phyloP scores from a whole-genome alignment of 2,113 vertebrate genomes.

The Dascyllus trimaculatus region DNA sequence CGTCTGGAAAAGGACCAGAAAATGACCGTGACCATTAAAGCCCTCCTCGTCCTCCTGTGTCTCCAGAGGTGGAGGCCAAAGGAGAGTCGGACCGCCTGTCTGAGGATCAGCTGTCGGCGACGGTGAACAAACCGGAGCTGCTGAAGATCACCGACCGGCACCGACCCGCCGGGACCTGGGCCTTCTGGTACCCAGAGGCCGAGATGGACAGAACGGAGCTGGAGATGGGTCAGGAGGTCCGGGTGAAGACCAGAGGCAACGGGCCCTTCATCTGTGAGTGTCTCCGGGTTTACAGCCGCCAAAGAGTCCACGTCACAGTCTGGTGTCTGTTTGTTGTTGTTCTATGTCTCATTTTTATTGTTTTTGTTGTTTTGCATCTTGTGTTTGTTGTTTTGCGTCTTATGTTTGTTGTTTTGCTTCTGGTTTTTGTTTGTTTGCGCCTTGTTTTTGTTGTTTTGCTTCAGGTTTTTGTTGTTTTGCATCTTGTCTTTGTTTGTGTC shows the following conservation, averaged over 20 bases:
- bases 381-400: too few relatives aligned
- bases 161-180: constrained; percentile 80
- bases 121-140: constrained; percentile 86
- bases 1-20: too few relatives aligned
- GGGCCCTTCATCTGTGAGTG: constrained; percentile 90
- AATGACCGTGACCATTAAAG: too few relatives aligned
- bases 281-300: not conserved
- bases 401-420: too few relatives aligned
- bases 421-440: too few relatives aligned
- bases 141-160: constrained; percentile 81
- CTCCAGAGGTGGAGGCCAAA: constrained; percentile 88
- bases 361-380: too few relatives aligned
- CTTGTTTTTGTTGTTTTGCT: too few relatives aligned
- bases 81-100: constrained; percentile 86
- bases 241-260: constrained; percentile 90
- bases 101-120: constrained; percentile 76
- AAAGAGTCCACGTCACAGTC: too few relatives aligned
- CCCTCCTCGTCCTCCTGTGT: not conserved
- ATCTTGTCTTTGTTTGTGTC: too few relatives aligned
- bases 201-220: constrained; percentile 88
- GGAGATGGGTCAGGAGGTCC: constrained; percentile 84
- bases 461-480: too few relatives aligned
- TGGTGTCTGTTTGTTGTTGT: not conserved
- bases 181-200: constrained; percentile 89
- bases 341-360: too few relatives aligned